phyloP scores from a whole-genome alignment of 2,113 vertebrate genomes.

The Centropus bengalensis region DNA sequence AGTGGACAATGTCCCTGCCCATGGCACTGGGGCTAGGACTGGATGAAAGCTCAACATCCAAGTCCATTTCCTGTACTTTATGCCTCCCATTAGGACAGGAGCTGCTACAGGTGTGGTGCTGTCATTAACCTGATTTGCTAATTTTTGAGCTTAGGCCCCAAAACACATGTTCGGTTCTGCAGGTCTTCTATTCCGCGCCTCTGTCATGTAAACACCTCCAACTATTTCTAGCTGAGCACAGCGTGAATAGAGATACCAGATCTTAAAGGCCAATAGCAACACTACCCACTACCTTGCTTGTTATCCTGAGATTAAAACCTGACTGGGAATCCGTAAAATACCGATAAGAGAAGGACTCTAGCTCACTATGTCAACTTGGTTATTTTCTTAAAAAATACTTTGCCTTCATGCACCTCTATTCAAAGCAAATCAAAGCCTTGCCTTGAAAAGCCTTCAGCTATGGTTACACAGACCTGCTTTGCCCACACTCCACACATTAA shows the following conservation, averaged over 20 bases:
- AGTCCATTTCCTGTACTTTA: neutral
- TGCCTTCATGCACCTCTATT: neutral
- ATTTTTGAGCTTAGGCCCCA: neutral
- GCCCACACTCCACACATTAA: no score
- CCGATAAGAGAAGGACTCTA: neutral
- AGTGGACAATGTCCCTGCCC: no score
- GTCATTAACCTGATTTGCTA: neutral
- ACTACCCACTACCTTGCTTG: neutral
- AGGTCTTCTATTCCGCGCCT: neutral
- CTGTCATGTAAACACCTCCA: neutral
- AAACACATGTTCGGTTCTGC: neutral
- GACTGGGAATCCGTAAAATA: neutral
- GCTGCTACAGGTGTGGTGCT: neutral
- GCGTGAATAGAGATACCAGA: neutral
- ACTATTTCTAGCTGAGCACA: neutral
- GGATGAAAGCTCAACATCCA: no score
- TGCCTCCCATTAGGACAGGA: neutral
- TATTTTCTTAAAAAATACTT: neutral
- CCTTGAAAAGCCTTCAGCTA: neutral
- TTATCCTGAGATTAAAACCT: neutral
- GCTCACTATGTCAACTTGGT: fast-evolving
- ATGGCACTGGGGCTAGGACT: no score
- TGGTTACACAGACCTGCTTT: neutral
- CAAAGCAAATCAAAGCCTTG: neutral
- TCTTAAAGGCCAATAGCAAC: no score